Evolutionary conservation across 2,888 invertebrate species (phyloP).

Genomic region (Metacarcinus magister): DNA sequence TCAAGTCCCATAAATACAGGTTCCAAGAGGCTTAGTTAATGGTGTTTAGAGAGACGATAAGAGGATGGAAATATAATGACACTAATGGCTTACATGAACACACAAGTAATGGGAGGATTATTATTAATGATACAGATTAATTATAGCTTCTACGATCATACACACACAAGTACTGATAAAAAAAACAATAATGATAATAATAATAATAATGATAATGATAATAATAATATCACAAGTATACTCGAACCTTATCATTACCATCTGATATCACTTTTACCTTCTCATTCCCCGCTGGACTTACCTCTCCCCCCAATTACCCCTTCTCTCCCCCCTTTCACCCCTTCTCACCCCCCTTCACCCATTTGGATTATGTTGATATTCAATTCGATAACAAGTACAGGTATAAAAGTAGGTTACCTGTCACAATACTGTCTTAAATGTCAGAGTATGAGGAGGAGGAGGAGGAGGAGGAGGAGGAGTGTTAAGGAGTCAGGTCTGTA

Average conservation of each 20-base stretch:
- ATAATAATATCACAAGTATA: too few species aligned
- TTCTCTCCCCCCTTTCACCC: not conserved
- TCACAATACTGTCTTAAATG: not conserved
- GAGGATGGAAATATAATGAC: too few species aligned
- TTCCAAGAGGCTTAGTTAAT: too few species aligned
- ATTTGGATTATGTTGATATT: not conserved
- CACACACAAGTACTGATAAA: too few species aligned
- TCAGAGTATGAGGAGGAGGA: constrained; percentile 26
- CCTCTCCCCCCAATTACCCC: not conserved
- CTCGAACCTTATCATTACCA: not conserved
- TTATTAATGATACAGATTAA: too few species aligned
- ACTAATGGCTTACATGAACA: too few species aligned
- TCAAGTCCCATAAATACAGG: not conserved
- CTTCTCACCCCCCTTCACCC: not conserved
- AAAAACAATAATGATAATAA: too few species aligned
- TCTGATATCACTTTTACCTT: not conserved
- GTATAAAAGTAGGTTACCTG: not conserved
- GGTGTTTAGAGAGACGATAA: too few species aligned
- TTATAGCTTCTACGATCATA: too few species aligned
- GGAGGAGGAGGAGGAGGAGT: constrained; percentile 26
- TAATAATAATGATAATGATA: too few species aligned
- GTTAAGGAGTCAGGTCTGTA: not conserved
- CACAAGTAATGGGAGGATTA: too few species aligned
- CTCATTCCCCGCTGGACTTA: not conserved
- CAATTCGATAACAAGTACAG: not conserved